A percentile compares a stretch with the other conserved stretches of the same genome.
Evolutionary conservation across 2,888 invertebrate species (phyloP).

Genomic region (Melanchra persicariae): DNA sequence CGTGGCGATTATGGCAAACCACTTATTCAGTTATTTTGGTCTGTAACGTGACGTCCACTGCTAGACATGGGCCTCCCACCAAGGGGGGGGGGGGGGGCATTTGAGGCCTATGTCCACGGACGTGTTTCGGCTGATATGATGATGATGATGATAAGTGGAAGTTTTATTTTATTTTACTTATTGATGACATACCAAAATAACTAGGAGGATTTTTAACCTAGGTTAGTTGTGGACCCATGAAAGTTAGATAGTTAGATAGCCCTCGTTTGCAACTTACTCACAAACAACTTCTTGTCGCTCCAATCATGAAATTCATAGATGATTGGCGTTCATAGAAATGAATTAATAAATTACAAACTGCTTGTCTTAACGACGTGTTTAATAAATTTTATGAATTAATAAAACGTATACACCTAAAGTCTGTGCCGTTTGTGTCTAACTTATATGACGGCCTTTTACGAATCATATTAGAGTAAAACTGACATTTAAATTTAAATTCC

Average conservation of each 20-base stretch:
- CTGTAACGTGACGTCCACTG: no score
- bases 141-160: no score
- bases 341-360: conserved; percentile 66
- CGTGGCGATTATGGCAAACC: no score
- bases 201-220: neutral
- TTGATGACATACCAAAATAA: neutral
- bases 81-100: no score
- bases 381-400: conserved; percentile 20
- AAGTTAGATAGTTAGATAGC: no score
- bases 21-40: no score
- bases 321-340: conserved; percentile 84
- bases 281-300: conserved; percentile 79
- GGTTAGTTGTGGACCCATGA: neutral
- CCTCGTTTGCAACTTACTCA: conserved; percentile 75
- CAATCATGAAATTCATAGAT: conserved; percentile 90
- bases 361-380: conserved; percentile 50
- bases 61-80: no score
- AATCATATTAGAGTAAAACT: neutral
- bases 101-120: no score
- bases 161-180: neutral
- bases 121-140: no score
- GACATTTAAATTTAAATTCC: neutral
- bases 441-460: neutral
- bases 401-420: conserved; percentile 79
- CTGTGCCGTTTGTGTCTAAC: conserved; percentile 80